Conservation (phyloP, 2,888 invertebrate species). For the Drosophila rellima region DNA sequence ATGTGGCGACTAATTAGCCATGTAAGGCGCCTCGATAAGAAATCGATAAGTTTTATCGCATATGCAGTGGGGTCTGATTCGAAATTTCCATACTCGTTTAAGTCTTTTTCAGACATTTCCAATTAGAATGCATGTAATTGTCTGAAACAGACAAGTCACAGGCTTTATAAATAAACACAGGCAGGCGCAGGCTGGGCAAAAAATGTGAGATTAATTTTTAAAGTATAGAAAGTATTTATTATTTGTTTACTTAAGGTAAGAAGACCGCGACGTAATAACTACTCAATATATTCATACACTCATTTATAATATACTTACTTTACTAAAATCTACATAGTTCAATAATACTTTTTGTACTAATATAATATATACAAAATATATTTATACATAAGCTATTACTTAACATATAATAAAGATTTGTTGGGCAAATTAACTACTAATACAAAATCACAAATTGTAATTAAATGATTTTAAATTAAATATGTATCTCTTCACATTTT, state of each 20-base stretch:
- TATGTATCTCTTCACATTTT: no score
- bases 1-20: constrained; percentile 39
- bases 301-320: no score
- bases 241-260: background rate
- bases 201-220: constrained; percentile 1
- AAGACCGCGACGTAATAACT: no score
- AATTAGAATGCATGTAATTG: constrained; percentile 34
- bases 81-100: background rate
- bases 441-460: no score
- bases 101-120: constrained; percentile 23
- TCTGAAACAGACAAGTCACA: constrained; percentile 8
- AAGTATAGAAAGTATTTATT: background rate
- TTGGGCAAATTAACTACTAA: no score
- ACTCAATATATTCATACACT: no score
- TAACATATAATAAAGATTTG: no score
- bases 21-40: constrained; percentile 53
- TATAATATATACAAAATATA: no score
- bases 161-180: constrained; percentile 35
- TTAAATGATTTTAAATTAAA: no score
- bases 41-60: constrained; percentile 40
- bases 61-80: constrained; percentile 3
- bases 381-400: no score
- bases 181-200: background rate
- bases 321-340: no score
- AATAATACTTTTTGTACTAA: no score